Base-by-base conservation (phyloP, 2,888 invertebrate genomes). In the Tenthredo scrophulariae region DNA sequence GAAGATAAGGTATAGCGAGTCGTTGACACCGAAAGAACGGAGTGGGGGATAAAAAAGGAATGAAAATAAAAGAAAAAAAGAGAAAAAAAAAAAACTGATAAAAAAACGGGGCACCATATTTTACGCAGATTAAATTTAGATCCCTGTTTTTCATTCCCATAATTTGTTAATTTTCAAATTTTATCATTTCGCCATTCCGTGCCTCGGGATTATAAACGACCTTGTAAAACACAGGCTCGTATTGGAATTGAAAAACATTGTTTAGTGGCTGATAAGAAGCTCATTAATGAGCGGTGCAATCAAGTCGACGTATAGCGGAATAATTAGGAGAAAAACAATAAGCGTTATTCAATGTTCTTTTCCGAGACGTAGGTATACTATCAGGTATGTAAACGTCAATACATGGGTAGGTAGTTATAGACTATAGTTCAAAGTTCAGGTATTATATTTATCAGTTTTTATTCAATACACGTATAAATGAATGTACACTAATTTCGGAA, bases 161-260 rank as follows among this genome's bases (percentile, higher is more conserved):
- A 62, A 37, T 46, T 46, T 46, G 13, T 46, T 37, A 70, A 70
- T 70, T 70, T n/a, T 15, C 9, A 13, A 26, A 62, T 62, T 62
- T 62, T 62, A 33, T 29, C 13, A 33, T 33, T 13, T 33, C 18
- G 67, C 33, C 33, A 67, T 33, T 7, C 29, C 15, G 6, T 18
- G 67, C 33, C 67, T 67, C 29, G 6, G 67, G 18, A 33, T 67
- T 18, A 13, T 7, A 33, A 9, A 0, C 26, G 74, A 43, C 74
- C 74, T 74, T 74, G 74, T 26, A 15, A 62, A 62, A 26, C 26
- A 26, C 62, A 62, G 26, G 62, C 62, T 62, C 62, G 26, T 26
- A 40, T 74, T 74, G 40, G 5, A 43, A 74, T 40, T 22, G 74
- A 74, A 40, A 74, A 74, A 74, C 74, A 74, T 74, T 74, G 40